Conservation (phyloP, 30 jellyfish, hydroid and myxozoan genomes). For the Mastigias papua region DNA sequence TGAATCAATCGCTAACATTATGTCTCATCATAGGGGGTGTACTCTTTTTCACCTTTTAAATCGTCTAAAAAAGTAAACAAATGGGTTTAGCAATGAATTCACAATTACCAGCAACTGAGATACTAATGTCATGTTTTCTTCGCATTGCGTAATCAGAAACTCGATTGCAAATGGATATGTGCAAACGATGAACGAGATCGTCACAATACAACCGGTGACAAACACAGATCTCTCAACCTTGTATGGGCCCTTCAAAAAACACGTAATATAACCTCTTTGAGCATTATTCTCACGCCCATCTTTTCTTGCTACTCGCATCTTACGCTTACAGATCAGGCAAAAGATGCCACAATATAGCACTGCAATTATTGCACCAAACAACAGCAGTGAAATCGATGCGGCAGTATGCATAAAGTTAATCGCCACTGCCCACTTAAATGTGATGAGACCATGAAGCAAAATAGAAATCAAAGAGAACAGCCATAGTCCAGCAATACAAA, state of each 20-base stretch:
- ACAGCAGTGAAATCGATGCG: neutral
- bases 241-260: neutral
- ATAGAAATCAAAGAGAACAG: neutral
- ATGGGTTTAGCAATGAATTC: constrained; percentile 55
- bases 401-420: neutral
- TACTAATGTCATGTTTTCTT: neutral
- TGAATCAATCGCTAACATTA: no score
- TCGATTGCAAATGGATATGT: constrained; percentile 62
- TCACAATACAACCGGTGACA: constrained; percentile 47
- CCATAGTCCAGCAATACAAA: neutral
- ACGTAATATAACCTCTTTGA: neutral
- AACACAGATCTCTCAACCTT: constrained; percentile 25
- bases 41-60: neutral
- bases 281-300: neutral
- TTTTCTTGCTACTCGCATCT: neutral
- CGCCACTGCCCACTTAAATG: neutral
- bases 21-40: no score
- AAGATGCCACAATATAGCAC: neutral
- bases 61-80: constrained; percentile 57
- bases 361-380: neutral
- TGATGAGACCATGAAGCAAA: neutral
- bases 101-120: constrained; percentile 12
- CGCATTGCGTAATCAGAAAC: neutral
- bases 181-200: constrained; percentile 35
- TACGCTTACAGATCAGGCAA: neutral